phyloP scores from a whole-genome alignment of 1,140 invertebrate species.

The Hylyphantes graminicola region DNA sequence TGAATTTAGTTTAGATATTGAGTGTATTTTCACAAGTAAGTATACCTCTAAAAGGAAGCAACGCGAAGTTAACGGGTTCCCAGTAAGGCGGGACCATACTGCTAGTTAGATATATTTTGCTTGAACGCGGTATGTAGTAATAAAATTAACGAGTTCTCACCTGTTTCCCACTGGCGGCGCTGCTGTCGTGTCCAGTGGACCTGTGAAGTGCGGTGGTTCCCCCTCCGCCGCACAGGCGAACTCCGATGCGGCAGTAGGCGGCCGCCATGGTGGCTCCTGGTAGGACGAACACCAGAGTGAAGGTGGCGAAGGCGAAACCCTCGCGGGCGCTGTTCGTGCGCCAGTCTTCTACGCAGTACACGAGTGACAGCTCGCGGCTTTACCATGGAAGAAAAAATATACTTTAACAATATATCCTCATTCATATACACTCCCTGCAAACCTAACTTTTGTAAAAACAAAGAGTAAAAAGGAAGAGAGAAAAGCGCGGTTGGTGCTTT shows the following conservation, averaged over 20 bases:
- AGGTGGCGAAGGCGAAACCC: constrained; percentile 76
- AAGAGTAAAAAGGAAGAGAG: too few relatives aligned
- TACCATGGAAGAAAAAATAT: constrained; percentile 6
- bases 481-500: too few relatives aligned
- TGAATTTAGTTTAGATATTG: too few relatives aligned
- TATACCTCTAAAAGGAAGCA: too few relatives aligned
- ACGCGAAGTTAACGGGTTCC: too few relatives aligned
- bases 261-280: constrained; percentile 77
- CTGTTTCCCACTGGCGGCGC: constrained; percentile 13
- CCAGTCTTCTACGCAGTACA: constrained; percentile 74
- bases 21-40: too few relatives aligned
- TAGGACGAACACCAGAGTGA: constrained; percentile 78
- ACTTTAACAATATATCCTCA: not conserved
- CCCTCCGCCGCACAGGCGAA: constrained; percentile 75
- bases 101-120: not conserved
- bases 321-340: constrained; percentile 66
- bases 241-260: constrained; percentile 79
- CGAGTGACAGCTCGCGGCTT: constrained; percentile 65
- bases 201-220: constrained; percentile 68
- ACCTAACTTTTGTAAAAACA: too few relatives aligned
- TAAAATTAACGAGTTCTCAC: not conserved
- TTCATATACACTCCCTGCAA: too few relatives aligned
- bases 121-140: not conserved
- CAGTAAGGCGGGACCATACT: too few relatives aligned
- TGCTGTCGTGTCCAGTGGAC: not conserved